Evolutionary conservation across 2,113 vertebrate species (phyloP).

Genomic region (Xiphophorus hellerii): DNA sequence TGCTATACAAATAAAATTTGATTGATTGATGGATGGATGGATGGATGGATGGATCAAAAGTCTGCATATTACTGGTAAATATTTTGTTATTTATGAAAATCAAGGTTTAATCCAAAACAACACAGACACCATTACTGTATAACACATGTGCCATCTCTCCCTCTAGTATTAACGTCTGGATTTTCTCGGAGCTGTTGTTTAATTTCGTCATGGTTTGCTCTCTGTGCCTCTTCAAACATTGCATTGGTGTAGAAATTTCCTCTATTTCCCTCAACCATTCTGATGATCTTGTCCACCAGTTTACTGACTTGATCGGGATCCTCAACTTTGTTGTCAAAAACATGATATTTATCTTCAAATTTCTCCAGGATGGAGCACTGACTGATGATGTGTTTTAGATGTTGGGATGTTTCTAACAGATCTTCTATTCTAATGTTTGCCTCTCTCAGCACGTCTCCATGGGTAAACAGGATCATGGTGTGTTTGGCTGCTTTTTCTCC

Average conservation of each 20-base stretch:
- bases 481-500: background rate
- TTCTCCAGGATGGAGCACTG: background rate
- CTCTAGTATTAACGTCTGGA: background rate
- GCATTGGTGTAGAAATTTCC: background rate
- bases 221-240: background rate
- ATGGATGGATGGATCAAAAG: no score
- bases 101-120: no score
- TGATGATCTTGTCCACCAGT: slow-evolving; percentile 4
- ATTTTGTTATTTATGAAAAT: no score
- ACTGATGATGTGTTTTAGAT: background rate
- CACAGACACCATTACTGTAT: no score
- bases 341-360: slow-evolving; percentile 6
- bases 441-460: background rate
- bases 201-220: background rate
- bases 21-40: no score
- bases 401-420: background rate
- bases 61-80: no score
- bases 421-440: rapidly evolving
- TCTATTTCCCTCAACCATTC: background rate
- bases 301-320: background rate
- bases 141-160: background rate
- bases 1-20: no score
- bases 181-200: background rate
- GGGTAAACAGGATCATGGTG: slow-evolving; percentile 5
- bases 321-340: slow-evolving; percentile 1